Evolutionary conservation across 2,797 vertebrate species (phyloP).

Genomic region (Anguilla pacifica): DNA sequence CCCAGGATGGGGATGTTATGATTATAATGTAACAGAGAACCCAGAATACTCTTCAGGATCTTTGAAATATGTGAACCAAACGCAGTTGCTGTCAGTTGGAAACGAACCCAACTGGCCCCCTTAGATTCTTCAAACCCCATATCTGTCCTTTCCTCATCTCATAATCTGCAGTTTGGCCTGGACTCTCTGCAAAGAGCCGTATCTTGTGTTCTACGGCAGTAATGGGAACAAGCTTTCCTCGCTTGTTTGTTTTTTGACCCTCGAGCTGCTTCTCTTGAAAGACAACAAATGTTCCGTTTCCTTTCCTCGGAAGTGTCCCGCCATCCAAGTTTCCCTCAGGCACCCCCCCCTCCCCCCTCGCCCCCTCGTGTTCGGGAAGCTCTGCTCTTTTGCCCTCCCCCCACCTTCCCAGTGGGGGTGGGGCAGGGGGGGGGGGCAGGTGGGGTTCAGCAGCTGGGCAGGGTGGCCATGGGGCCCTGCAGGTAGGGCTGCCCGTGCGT

Average conservation of each 20-base stretch:
- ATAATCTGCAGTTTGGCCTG: not conserved
- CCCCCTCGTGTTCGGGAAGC: not conserved
- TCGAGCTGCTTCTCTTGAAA: not conserved
- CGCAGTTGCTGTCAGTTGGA: not conserved
- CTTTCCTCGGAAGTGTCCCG: not conserved
- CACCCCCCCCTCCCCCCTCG: too few relatives aligned
- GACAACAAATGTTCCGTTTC: not conserved
- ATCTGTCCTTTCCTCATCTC: not conserved
- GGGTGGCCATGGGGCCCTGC: slow-evolving; percentile 76
- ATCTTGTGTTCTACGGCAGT: not conserved
- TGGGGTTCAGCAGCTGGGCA: slow-evolving; percentile 75
- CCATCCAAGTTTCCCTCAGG: not conserved
- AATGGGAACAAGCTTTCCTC: slow-evolving; percentile 3
- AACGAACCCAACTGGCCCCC: not conserved
- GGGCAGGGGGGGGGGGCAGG: not conserved
- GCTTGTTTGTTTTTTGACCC: not conserved
- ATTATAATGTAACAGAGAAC: slow-evolving; percentile 13
- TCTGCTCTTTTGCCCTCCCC: not conserved
- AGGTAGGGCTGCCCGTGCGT: slow-evolving; percentile 67
- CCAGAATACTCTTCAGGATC: not conserved
- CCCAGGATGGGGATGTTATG: slow-evolving; percentile 21
- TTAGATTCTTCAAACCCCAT: not conserved
- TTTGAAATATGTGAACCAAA: not conserved
- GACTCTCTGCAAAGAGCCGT: not conserved
- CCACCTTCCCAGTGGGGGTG: not conserved